phyloP scores from a whole-genome alignment of 2,888 invertebrate species.

The Mythimna vitellina region DNA sequence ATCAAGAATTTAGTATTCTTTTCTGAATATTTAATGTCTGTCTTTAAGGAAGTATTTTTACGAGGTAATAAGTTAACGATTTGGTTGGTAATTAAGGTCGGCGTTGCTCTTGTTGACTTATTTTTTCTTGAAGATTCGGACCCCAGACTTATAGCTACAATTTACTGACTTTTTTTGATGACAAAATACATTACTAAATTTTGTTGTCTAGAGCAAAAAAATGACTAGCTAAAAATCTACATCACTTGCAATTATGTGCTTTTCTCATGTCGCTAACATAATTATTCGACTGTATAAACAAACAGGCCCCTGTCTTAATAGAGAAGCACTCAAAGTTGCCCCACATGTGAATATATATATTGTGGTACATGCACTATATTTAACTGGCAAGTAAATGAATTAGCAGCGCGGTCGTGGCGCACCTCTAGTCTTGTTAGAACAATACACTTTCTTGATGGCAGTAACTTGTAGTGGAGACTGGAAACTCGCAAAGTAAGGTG shows the following conservation, averaged over 20 bases:
- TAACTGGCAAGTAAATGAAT: slow-evolving; percentile 53
- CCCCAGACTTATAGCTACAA: background rate
- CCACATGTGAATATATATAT: slow-evolving; percentile 26
- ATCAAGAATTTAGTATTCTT: slow-evolving; percentile 46
- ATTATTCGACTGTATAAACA: slow-evolving; percentile 39
- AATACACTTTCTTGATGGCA: slow-evolving; percentile 37
- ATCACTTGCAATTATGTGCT: background rate
- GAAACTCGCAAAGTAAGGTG: slow-evolving; percentile 13
- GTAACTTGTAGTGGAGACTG: slow-evolving; percentile 17
- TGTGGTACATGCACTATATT: slow-evolving; percentile 38
- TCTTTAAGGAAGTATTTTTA: slow-evolving; percentile 34
- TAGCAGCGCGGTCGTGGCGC: slow-evolving; percentile 45
- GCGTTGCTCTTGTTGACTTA: background rate
- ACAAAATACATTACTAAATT: background rate
- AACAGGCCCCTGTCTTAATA: slow-evolving; percentile 43
- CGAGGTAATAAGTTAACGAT: slow-evolving; percentile 24
- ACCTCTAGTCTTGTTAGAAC: slow-evolving; percentile 41
- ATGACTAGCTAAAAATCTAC: too few relatives aligned
- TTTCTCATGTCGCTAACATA: slow-evolving; percentile 22
- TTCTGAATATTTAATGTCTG: slow-evolving; percentile 43
- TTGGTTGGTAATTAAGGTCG: slow-evolving; percentile 5
- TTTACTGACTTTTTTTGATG: background rate
- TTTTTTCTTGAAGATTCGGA: background rate
- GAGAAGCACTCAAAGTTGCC: slow-evolving; percentile 50
- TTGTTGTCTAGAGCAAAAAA: background rate